A percentile compares a stretch with the other conserved stretches of the same genome.
Conservation (phyloP, 2,113 vertebrate genomes). For the Thalassarche chlororhynchos region DNA sequence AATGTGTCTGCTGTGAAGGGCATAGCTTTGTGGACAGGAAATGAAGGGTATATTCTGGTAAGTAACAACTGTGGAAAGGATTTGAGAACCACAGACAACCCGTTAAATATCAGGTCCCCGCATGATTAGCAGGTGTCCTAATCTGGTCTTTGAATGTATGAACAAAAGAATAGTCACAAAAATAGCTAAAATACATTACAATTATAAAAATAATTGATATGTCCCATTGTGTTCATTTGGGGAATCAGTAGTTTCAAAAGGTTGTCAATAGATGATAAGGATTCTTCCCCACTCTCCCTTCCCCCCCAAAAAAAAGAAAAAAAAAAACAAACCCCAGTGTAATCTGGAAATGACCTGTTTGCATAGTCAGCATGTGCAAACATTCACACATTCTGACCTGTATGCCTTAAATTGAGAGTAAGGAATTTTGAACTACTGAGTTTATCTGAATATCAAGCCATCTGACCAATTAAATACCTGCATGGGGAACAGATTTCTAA, state of each 20-base stretch:
- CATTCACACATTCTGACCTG: neutral
- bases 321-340: too few relatives aligned
- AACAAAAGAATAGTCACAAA: neutral
- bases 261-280: neutral
- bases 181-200: neutral
- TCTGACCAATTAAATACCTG: neutral
- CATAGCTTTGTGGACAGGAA: neutral
- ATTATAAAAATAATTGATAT: neutral
- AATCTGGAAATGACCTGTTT: neutral
- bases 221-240: neutral
- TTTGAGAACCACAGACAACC: neutral
- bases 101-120: neutral
- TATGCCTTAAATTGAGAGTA: neutral
- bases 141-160: neutral
- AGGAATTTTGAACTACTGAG: neutral
- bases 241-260: neutral
- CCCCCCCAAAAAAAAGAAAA: accelerated
- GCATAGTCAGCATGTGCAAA: neutral
- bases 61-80: neutral
- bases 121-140: neutral
- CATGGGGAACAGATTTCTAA: neutral
- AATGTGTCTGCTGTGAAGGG: neutral
- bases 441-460: neutral
- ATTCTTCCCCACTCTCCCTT: neutral
- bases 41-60: neutral